Conservation (phyloP, 2,113 vertebrate species). For the Chlorocebus sabaeus region DNA sequence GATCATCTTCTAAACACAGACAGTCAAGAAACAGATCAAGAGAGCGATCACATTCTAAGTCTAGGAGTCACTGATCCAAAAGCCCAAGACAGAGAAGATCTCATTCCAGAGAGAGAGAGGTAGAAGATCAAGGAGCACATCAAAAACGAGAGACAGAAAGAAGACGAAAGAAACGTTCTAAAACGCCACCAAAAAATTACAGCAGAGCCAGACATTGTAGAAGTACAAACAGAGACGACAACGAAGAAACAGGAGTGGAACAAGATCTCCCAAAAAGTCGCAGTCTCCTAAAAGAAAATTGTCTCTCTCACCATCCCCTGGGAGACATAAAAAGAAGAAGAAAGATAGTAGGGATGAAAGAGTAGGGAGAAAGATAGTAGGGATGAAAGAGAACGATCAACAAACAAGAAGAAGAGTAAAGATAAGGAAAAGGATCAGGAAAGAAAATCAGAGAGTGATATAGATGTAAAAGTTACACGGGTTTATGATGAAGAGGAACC, state of each 20-base stretch:
- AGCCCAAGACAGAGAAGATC: slow-evolving; percentile 92
- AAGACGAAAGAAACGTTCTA: slow-evolving; percentile 96
- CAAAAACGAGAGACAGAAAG: slow-evolving; percentile 93
- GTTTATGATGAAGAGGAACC: slow-evolving; percentile 98
- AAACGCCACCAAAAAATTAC: slow-evolving; percentile 98
- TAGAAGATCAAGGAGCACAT: slow-evolving; percentile 89
- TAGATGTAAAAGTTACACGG: slow-evolving; percentile 96
- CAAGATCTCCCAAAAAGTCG: slow-evolving; percentile 91
- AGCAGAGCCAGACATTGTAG: slow-evolving; percentile 94
- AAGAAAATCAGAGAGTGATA: slow-evolving; percentile 93
- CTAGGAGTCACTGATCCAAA: slow-evolving; percentile 93
- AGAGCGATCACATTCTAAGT: slow-evolving; percentile 92
- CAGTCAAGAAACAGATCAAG: slow-evolving; percentile 93
- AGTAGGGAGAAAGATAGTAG: slow-evolving; percentile 88
- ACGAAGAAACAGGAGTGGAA: slow-evolving; percentile 88
- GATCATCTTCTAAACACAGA: slow-evolving; percentile 94
- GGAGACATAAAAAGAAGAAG: slow-evolving; percentile 98
- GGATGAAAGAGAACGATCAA: slow-evolving; percentile 91
- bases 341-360: slow-evolving; percentile 94
- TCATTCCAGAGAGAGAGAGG: slow-evolving; percentile 93
- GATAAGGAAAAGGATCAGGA: slow-evolving; percentile 96
- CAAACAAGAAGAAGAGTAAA: slow-evolving; percentile 95
- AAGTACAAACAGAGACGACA: slow-evolving; percentile 91
- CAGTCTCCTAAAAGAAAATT: slow-evolving; percentile 91
- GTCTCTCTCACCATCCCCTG: slow-evolving; percentile 91